These are phyloP conservation scores for Cylindroiulus punctatus DNA, from an alignment of 2,888 invertebrate genomes.

Conservation along the genomic window DNA sequence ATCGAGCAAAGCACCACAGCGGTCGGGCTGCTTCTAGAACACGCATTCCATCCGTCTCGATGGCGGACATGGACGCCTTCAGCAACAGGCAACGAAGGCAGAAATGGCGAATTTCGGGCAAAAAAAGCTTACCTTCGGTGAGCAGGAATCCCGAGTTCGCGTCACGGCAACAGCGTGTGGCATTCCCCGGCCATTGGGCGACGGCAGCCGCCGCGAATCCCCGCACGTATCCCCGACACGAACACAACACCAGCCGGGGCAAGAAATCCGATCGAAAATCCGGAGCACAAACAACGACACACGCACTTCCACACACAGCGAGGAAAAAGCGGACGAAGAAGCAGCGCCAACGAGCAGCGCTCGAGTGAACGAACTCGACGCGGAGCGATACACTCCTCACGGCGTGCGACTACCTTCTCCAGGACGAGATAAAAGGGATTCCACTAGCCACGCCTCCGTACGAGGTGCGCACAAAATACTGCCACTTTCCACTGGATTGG, in stretches of 20 bases:
- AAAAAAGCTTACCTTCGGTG: not conserved
- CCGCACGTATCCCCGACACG: not conserved
- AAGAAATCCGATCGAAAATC: not conserved
- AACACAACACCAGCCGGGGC: not conserved
- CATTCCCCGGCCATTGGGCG: conserved; percentile 21
- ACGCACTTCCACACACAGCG: not conserved
- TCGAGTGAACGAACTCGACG: conserved; percentile 17
- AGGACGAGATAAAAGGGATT: not conserved
- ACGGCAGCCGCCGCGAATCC: not conserved
- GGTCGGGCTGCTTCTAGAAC: too few species aligned
- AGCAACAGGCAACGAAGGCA: not conserved
- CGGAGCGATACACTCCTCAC: not conserved
- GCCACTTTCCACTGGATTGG: too few species aligned
- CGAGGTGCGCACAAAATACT: not conserved
- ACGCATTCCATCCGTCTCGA: too few species aligned
- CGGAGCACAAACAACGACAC: not conserved
- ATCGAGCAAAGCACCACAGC: not conserved
- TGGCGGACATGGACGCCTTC: not conserved
- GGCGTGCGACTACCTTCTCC: not conserved
- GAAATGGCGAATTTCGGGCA: not conserved
- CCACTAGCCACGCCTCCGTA: not conserved
- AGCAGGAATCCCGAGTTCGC: not conserved
- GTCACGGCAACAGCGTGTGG: conserved; percentile 3
- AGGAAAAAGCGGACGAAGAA: not conserved
- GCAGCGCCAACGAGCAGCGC: not conserved